Conservation (phyloP, 37 sponge, comb jelly and placozoan genomes). For the Agelas oroides region DNA sequence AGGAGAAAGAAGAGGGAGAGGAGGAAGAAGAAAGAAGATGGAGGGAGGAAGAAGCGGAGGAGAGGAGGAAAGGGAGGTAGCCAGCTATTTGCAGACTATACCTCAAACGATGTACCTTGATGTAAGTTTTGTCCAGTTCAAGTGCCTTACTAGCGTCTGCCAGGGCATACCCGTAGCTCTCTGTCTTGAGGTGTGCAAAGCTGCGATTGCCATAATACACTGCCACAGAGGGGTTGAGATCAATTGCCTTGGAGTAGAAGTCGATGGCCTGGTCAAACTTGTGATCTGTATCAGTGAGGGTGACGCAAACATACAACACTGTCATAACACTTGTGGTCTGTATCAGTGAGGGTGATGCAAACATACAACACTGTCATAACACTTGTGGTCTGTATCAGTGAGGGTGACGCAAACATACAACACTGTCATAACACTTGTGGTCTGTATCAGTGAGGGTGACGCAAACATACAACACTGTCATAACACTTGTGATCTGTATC, state of each 20-base stretch:
- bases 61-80: background rate
- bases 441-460: background rate
- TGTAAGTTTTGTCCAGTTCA: constrained; percentile 83
- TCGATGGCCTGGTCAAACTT: constrained; percentile 85
- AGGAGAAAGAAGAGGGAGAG: too few species aligned
- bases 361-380: background rate
- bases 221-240: constrained; percentile 72
- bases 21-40: background rate
- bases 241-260: constrained; percentile 86
- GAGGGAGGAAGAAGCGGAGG: background rate
- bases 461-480: background rate
- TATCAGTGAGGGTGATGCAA: background rate
- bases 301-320: background rate
- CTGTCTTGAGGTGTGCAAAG: constrained; percentile 87
- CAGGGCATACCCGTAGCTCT: constrained; percentile 93
- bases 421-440: background rate
- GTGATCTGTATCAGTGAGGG: constrained; percentile 42
- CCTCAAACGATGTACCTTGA: constrained; percentile 80
- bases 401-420: background rate
- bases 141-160: constrained; percentile 90
- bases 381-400: constrained; percentile 67
- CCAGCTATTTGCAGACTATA: too few species aligned
- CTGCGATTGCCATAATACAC: constrained; percentile 95
- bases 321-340: background rate
- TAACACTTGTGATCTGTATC: constrained; percentile 64